phyloP scores from a whole-genome alignment of 2,888 invertebrate species.

The Zootermopsis nevadensis region DNA sequence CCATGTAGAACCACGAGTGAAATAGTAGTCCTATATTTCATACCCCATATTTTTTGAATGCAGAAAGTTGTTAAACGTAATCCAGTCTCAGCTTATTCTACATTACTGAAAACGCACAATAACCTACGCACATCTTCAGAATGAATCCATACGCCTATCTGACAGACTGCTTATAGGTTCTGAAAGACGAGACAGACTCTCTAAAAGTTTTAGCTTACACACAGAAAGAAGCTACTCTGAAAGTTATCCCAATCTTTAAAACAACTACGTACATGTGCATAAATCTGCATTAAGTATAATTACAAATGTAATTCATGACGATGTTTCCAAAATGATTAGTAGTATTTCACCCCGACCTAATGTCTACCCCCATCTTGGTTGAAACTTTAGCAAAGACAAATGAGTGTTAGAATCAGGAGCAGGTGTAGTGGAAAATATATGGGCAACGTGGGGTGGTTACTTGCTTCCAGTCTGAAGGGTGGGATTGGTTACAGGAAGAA shows the following conservation, averaged over 20 bases:
- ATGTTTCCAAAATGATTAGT: slow-evolving; percentile 30
- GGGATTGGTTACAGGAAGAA: slow-evolving; percentile 19
- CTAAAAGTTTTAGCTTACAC: too few species aligned
- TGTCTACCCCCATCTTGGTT: slow-evolving; percentile 36
- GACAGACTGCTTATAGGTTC: too few species aligned
- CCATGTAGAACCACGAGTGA: too few species aligned
- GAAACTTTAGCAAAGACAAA: slow-evolving; percentile 46
- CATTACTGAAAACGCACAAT: too few species aligned
- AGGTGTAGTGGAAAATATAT: slow-evolving; percentile 48
- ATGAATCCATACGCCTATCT: too few species aligned
- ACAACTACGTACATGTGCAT: neutral
- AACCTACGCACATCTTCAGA: too few species aligned
- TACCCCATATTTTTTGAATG: too few species aligned
- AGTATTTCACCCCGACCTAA: neutral
- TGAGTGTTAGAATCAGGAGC: slow-evolving; percentile 40
- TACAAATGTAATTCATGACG: slow-evolving; percentile 12
- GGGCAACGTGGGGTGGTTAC: slow-evolving; percentile 28
- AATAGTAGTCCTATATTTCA: too few species aligned
- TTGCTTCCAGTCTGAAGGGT: neutral
- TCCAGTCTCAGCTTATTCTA: too few species aligned
- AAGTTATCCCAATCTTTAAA: neutral
- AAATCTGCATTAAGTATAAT: slow-evolving; percentile 22
- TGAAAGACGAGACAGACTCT: too few species aligned
- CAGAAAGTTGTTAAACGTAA: too few species aligned
- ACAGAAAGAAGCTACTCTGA: neutral